phyloP scores from a whole-genome alignment of 2,797 vertebrate genomes.

The Epinephelus coioides region DNA sequence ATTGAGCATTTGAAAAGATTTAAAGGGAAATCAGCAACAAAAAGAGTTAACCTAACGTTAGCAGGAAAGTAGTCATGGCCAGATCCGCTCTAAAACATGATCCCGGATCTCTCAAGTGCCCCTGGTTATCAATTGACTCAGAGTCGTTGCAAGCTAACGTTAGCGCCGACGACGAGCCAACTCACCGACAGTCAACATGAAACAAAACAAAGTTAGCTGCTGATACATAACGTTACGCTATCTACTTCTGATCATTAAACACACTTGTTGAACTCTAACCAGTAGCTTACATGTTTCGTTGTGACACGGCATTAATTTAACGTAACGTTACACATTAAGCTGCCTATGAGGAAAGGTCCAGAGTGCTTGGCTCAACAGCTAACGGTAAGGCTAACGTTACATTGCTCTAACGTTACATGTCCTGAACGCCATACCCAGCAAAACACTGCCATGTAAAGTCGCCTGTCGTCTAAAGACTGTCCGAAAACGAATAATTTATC shows the following conservation, averaged over 20 bases:
- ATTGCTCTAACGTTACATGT: conserved; percentile 11
- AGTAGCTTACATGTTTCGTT: neutral
- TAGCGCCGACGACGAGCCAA: conserved; percentile 23
- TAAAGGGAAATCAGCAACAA: conserved; percentile 5
- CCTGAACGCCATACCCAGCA: conserved; percentile 53
- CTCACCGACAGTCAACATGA: conserved; percentile 8
- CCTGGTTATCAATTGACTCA: conserved; percentile 22
- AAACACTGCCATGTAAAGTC: conserved; percentile 46
- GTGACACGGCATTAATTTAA: conserved; percentile 12
- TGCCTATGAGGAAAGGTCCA: conserved; percentile 42
- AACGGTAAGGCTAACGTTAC: conserved; percentile 52
- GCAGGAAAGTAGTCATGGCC: neutral
- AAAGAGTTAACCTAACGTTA: neutral
- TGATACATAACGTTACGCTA: neutral
- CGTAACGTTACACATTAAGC: conserved; percentile 43
- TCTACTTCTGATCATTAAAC: neutral
- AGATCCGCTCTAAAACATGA: conserved; percentile 2
- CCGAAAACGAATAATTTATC: neutral
- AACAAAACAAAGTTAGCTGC: conserved; percentile 21
- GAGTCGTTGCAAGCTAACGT: conserved; percentile 47
- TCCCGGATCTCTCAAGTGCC: conserved; percentile 25
- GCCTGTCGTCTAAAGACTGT: neutral
- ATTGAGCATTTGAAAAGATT: neutral
- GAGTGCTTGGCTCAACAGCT: conserved; percentile 54
- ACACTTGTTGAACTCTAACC: conserved; percentile 13